phyloP scores from a whole-genome alignment of 2,888 invertebrate genomes.

The Aspidiotus destructor region DNA sequence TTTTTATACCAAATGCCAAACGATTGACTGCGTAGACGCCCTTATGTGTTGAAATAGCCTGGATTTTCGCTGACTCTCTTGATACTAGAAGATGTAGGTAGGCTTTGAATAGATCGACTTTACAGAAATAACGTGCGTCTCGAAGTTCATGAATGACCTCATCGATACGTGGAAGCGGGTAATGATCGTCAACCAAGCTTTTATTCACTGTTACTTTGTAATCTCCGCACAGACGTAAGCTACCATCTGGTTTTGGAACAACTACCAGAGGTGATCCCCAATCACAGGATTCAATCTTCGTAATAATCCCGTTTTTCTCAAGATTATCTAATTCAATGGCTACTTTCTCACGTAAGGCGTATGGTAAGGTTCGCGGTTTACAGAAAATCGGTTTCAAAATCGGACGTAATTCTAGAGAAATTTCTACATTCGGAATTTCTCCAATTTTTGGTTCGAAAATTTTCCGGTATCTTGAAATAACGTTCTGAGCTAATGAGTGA shows the following conservation, averaged over 20 bases:
- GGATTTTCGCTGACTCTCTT: neutral
- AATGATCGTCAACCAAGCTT: conserved; percentile 32
- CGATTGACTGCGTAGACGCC: conserved; percentile 10
- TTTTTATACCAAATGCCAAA: conserved; percentile 23
- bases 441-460: neutral
- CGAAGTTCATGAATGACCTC: conserved; percentile 14
- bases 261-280: conserved; percentile 31
- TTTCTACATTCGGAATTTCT: neutral
- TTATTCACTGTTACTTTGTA: conserved; percentile 26
- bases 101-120: conserved; percentile 24
- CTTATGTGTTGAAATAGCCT: conserved; percentile 19
- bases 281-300: neutral
- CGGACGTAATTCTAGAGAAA: neutral
- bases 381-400: neutral
- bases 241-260: conserved; percentile 29
- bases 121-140: conserved; percentile 19
- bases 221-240: conserved; percentile 30
- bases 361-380: neutral
- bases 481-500: neutral
- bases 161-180: conserved; percentile 23
- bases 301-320: neutral
- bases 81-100: neutral
- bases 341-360: neutral
- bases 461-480: neutral
- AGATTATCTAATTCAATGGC: neutral